A percentile compares a stretch with the other conserved stretches of the same genome.
phyloP scores from a whole-genome alignment of 2,113 vertebrate species.

The Chionodraco myersi region DNA sequence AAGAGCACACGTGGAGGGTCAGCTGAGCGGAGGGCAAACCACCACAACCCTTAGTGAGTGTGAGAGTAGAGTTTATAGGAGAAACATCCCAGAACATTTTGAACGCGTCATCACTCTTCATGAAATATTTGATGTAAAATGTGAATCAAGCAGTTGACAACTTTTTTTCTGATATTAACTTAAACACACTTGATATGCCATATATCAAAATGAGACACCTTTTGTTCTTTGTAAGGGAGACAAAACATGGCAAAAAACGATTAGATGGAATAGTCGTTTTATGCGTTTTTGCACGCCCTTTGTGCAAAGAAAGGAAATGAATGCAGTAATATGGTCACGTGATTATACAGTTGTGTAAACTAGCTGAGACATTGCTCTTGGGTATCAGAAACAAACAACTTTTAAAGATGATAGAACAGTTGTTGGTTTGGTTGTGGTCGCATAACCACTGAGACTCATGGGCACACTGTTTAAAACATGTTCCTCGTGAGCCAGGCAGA shows the following conservation, averaged over 20 bases:
- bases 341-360: neutral
- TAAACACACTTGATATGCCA: neutral
- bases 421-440: neutral
- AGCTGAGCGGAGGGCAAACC: constrained; percentile 72
- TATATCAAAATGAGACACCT: neutral
- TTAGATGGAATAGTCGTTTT: neutral
- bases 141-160: neutral
- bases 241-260: neutral
- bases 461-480: neutral
- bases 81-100: neutral
- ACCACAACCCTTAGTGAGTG: constrained; percentile 75
- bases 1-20: constrained; percentile 78
- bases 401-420: neutral
- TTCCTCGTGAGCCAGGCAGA: neutral
- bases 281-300: neutral
- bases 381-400: neutral
- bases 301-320: neutral
- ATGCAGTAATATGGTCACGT: neutral
- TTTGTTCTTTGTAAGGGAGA: neutral
- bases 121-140: neutral
- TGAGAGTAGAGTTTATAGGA: constrained; percentile 1
- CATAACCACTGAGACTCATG: neutral
- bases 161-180: neutral
- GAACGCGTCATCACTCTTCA: neutral
- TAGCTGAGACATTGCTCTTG: neutral